Evolutionary conservation across 2,797 vertebrate genomes (phyloP).

Genomic region (Toxotes lorentzi): DNA sequence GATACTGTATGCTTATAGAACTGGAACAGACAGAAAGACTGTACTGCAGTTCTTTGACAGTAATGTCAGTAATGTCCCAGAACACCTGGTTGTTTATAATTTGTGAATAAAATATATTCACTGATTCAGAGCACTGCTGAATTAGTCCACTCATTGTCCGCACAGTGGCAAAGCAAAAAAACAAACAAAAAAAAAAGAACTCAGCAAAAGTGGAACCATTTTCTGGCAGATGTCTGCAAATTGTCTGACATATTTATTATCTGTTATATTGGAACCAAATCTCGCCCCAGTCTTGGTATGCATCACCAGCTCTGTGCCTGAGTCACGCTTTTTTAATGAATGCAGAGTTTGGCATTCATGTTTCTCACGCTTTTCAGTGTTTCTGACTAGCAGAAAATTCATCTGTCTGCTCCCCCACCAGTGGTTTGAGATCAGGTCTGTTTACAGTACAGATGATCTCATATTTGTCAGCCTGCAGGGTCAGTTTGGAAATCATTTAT

Average conservation of each 20-base stretch:
- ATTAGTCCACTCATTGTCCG: not conserved
- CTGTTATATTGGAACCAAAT: not conserved
- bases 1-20: slow-evolving; percentile 10
- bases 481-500: not conserved
- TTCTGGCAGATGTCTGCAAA: not conserved
- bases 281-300: too few species aligned
- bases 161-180: not conserved
- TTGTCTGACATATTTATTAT: not conserved
- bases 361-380: not conserved
- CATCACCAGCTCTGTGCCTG: not conserved
- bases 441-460: not conserved
- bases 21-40: slow-evolving; percentile 17
- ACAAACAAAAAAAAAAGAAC: too few species aligned
- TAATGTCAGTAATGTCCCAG: not conserved
- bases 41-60: not conserved
- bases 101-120: too few species aligned
- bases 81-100: too few species aligned
- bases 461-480: not conserved
- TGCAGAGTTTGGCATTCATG: not conserved
- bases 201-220: not conserved
- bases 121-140: not conserved
- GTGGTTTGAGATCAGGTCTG: not conserved
- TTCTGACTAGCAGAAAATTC: not conserved
- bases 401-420: not conserved
- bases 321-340: not conserved